Base-by-base conservation (phyloP, 2,113 vertebrate species). In the Trichomycterus rosablanca region DNA sequence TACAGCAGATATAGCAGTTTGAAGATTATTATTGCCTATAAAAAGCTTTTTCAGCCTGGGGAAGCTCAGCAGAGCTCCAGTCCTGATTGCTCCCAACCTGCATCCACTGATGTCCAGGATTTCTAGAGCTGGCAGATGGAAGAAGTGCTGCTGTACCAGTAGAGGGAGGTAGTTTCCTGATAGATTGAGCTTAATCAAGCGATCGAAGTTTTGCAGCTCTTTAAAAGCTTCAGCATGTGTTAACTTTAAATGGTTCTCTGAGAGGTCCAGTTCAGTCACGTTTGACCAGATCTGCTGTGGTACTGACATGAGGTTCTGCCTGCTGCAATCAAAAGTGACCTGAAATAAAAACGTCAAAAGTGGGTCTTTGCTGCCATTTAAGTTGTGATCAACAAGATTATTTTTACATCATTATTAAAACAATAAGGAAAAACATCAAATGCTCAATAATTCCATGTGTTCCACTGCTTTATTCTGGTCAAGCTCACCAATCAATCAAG, bases 91-190 rank as follows among this genome's bases (percentile, higher is more conserved):
- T 45, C 54, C 2, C 19, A 89, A 72, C 35, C 76, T 51, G 7
- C 85, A 85, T 45, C 43, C 75, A 68, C 78, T 87, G 64, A 87
- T 51, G 42, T 88, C 77, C 63, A 88, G 68, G 5, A 80, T 23
- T 12, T 18, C 66, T 16, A 86, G 78, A 0, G 39, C 39, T 40
- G 52, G 0, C 0, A 81, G 56, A 69, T 65, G 88, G 80, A 73
- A 84, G 73, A 84, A 83, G 24, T 65, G 14, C 7, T 60, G 78
- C 55, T 78, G 80, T 59, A 76, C 78, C 80, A 91, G 76, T 0
- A 6, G 70, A 65, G 80, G 79, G 76, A 89, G 78, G 67, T 74
- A 74, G 70, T 85, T 88, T 62, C 77, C 77, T 55, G 85, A 81
- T 22, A 83, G 76, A 71, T 86, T 86, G 55, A 83, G 79, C 46